phyloP scores from a whole-genome alignment of 1,140 invertebrate genomes.

The Brachionus paranguensis region DNA sequence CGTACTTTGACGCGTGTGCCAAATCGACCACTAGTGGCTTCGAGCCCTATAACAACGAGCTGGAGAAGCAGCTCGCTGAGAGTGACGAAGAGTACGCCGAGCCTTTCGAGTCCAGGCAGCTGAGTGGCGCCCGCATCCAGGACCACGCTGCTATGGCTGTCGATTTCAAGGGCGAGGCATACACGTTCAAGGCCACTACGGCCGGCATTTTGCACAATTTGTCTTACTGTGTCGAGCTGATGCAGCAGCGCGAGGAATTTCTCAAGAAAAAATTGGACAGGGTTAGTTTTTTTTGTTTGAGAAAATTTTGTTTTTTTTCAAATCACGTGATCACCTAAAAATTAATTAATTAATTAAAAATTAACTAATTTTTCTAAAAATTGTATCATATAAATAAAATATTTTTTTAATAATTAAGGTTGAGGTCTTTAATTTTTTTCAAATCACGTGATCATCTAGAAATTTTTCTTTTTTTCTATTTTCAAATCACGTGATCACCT shows the following conservation, averaged over 20 bases:
- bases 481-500: no score
- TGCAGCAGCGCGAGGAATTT: constrained; percentile 79
- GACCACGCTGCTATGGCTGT: constrained; percentile 60
- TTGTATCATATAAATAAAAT: no score
- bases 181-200: constrained; percentile 75
- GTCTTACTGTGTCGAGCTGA: constrained; percentile 83
- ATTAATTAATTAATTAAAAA: no score
- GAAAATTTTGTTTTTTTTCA: no score
- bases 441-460: no score
- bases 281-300: constrained; percentile 44
- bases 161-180: constrained; percentile 84
- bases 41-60: constrained; percentile 28
- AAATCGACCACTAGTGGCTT: constrained; percentile 55
- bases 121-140: constrained; percentile 44
- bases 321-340: no score
- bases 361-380: no score
- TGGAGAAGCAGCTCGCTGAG: background rate
- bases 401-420: no score
- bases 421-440: no score
- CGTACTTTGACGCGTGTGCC: constrained; percentile 76
- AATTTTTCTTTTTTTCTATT: no score
- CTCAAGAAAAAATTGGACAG: constrained; percentile 77
- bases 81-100: constrained; percentile 46
- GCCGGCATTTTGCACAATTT: constrained; percentile 79
- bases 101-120: background rate